Base-by-base conservation (phyloP, 2,113 vertebrate genomes). In the Epinephelus cyanopodus region DNA sequence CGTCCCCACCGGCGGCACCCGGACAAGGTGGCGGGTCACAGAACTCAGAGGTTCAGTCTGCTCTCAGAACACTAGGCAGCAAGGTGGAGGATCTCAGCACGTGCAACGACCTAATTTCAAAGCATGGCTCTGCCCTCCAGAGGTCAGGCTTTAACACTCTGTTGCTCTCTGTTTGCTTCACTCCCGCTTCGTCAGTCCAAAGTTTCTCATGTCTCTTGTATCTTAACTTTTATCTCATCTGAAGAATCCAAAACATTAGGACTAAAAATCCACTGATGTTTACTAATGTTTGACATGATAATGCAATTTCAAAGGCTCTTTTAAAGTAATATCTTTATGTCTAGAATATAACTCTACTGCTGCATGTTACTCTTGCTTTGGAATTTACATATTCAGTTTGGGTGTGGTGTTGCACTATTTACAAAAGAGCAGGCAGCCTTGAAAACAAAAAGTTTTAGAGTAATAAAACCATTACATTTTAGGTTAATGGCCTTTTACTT, bases 71-170 rank as follows among this genome's bases (percentile, higher is more conserved):
- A 0, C 92, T 99, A 1, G 96, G 97, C 81, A 97, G 97, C 94
- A 99, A 99, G n/a, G 97, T 99, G 83, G 98, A 99, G 84, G 98
- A 99, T 76, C 94, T 99, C 76, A 98, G 97, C 93, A 99, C 98
- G 0, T 99, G 98, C 93, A 99, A 99, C 0, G 98, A 99, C 93
- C 94, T 99, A 37, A 99, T 99, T 0, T 97, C 97, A 81, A 99
- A 99, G 94, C 98, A 99, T 0, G 98, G 98, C 92, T 97, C 97
- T 0, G 98, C 98, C 33, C 95, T 99, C 73, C 98, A 99, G 91
- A 97, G 98, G 80, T 96, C 70, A 87, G 91, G 8, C 74, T 81
- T 71, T 48, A 25, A 27, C 77, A 13, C 4, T n/a, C 13, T 65
- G 2, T 77, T 33, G 21, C 39, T 71, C 21, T 50, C 29, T 60